Percentiles rank a stretch among this genome's conserved stretches.
Conservation (phyloP, 2,888 invertebrate species). For the Rhaphigaster nebulosa region DNA sequence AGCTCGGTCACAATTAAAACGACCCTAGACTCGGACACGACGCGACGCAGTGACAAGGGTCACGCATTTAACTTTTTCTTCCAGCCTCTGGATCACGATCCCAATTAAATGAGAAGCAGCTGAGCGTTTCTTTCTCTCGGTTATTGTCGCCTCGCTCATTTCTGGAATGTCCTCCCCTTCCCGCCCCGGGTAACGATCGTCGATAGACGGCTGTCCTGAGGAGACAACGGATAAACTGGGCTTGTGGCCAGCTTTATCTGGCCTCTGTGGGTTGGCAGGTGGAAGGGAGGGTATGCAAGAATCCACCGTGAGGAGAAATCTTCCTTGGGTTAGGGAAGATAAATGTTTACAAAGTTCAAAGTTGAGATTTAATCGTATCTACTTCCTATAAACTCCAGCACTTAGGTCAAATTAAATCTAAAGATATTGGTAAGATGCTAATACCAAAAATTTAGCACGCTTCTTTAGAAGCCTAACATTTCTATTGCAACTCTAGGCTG, state of each 20-base stretch:
- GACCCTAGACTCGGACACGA: background rate
- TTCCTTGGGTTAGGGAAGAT: background rate
- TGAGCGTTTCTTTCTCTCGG: background rate
- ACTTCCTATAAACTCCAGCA: too few relatives aligned
- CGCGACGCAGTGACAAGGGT: background rate
- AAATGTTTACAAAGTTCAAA: too few relatives aligned
- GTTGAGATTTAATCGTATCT: too few relatives aligned
- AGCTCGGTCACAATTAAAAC: background rate
- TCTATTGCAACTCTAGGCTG: too few relatives aligned
- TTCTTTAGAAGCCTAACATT: too few relatives aligned
- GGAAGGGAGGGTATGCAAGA: background rate
- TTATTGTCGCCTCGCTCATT: constrained; percentile 27
- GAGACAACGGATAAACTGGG: background rate
- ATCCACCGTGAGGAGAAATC: background rate
- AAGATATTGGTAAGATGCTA: too few relatives aligned
- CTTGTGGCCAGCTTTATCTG: background rate
- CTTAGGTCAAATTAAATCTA: too few relatives aligned
- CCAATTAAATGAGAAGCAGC: constrained; percentile 40
- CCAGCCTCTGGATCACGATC: constrained; percentile 13
- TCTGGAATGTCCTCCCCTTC: constrained; percentile 8
- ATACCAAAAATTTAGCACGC: too few relatives aligned
- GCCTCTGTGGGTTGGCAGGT: background rate
- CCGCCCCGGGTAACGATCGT: background rate
- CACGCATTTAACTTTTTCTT: constrained; percentile 49
- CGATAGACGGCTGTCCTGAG: background rate